phyloP scores from a whole-genome alignment of 2,797 vertebrate genomes.

The Acridotheres tristis region DNA sequence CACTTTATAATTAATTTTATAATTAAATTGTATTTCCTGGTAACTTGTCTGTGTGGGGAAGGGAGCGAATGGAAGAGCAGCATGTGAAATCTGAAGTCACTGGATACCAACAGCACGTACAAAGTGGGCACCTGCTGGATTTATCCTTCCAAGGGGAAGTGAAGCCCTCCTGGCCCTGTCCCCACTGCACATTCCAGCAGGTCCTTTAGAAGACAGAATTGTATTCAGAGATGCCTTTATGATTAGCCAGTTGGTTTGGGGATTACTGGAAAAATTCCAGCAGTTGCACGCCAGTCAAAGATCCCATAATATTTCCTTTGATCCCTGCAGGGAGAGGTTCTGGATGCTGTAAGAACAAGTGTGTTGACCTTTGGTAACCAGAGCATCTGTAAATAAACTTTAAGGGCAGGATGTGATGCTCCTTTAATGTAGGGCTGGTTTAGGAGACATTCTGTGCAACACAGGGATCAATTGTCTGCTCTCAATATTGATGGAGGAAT shows the following conservation, averaged over 20 bases:
- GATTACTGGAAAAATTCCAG: neutral
- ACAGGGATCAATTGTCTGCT: neutral
- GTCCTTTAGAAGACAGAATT: neutral
- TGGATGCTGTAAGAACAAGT: neutral
- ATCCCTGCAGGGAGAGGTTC: neutral
- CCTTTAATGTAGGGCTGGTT: neutral
- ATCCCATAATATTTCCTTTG: neutral
- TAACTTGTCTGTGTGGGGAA: neutral
- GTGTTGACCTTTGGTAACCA: neutral
- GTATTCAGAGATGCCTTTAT: neutral
- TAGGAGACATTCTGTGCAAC: neutral
- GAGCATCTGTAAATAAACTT: neutral
- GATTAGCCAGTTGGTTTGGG: neutral
- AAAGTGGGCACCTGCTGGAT: neutral
- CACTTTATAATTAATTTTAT: neutral
- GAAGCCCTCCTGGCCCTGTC: neutral
- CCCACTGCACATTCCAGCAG: rapidly evolving
- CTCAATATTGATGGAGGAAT: neutral
- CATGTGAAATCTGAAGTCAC: neutral
- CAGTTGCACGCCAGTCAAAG: neutral
- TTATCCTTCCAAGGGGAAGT: neutral
- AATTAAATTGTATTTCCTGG: neutral
- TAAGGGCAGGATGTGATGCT: neutral
- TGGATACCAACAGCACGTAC: rapidly evolving
- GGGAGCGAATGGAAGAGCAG: neutral